Percentiles rank a stretch among this genome's conserved stretches.
Evolutionary conservation across 2,888 invertebrate species (phyloP).

Genomic region (Trichogramma dendrolimi): DNA sequence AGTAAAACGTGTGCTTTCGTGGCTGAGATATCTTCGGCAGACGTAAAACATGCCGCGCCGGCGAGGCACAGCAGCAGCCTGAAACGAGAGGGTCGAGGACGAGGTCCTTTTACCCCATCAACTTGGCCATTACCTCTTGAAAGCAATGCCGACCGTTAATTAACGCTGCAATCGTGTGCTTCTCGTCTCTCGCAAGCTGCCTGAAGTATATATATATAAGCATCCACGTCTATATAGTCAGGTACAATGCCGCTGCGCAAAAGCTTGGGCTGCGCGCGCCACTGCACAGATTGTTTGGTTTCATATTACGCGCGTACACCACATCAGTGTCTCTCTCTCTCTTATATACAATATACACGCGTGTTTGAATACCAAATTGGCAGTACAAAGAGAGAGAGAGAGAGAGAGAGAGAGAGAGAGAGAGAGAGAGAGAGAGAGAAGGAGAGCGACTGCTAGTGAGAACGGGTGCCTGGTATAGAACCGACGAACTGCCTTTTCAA

Average conservation of each 20-base stretch:
- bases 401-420: constrained; percentile 2
- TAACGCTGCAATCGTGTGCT: constrained; percentile 13
- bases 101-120: neutral
- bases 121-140: too few species aligned
- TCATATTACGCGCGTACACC: neutral
- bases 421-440: constrained; percentile 1
- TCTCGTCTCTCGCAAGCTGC: neutral
- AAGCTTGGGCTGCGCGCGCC: neutral
- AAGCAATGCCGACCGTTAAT: constrained; percentile 10
- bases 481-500: too few species aligned
- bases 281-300: constrained; percentile 9
- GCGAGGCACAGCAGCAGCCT: neutral
- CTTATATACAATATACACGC: neutral
- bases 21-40: too few species aligned
- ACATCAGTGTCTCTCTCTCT: too few species aligned
- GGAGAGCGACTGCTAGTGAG: too few species aligned
- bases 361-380: constrained; percentile 16
- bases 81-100: constrained; percentile 1
- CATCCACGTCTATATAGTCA: neutral
- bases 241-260: neutral
- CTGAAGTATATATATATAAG: neutral
- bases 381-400: neutral
- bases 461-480: too few species aligned
- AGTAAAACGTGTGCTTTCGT: too few species aligned
- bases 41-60: too few species aligned